These are phyloP conservation scores for Girardinus metallicus DNA, from an alignment of 2,797 vertebrate species.

Conservation along the genomic window DNA sequence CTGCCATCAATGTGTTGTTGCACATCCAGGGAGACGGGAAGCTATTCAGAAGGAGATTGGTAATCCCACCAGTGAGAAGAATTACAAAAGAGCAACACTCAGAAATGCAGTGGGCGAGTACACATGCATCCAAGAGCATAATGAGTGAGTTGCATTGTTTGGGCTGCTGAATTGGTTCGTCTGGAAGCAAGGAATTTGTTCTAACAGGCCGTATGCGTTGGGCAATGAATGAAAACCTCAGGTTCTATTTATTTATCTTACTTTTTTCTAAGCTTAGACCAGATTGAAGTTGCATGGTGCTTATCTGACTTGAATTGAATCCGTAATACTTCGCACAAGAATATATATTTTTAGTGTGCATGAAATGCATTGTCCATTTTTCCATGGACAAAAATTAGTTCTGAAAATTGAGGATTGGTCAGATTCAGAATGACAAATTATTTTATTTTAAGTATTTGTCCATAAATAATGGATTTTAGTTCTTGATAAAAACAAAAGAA, in stretches of 20 bases:
- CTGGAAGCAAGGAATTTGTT: slow-evolving; percentile 44
- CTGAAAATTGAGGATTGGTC: background rate
- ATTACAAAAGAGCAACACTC: slow-evolving; percentile 75
- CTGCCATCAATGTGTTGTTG: slow-evolving; percentile 75
- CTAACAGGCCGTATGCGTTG: slow-evolving; percentile 53
- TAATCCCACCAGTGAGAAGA: slow-evolving; percentile 73
- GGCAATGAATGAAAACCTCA: slow-evolving; percentile 35
- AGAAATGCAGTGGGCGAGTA: slow-evolving; percentile 71
- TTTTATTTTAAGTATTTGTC: background rate
- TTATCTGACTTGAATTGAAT: background rate
- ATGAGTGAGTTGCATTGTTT: slow-evolving; percentile 77
- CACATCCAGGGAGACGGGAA: slow-evolving; percentile 64
- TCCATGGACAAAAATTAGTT: background rate
- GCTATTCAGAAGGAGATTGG: slow-evolving; percentile 75
- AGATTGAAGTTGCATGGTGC: background rate
- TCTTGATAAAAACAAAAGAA: background rate
- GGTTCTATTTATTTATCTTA: background rate
- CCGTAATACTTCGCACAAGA: background rate
- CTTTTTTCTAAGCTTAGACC: background rate
- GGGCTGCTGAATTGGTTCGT: slow-evolving; percentile 46
- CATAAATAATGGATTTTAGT: background rate
- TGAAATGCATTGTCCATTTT: background rate
- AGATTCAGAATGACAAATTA: background rate
- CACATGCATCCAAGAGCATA: slow-evolving; percentile 71
- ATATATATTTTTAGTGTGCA: background rate